Base-by-base conservation (phyloP, 2,888 invertebrate genomes). In the Sclerodermus sp. region DNA sequence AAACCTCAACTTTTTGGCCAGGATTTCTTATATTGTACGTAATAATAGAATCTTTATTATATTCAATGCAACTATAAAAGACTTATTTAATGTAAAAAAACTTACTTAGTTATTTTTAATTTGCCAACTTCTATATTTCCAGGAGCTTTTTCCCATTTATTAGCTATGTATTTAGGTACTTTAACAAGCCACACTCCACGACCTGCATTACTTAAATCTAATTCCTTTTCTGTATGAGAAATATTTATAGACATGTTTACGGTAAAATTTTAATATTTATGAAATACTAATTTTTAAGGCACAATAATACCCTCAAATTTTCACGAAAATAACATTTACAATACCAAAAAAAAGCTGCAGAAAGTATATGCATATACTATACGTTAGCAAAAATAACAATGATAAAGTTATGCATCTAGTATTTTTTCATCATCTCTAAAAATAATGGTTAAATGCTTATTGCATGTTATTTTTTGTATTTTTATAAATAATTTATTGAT, bases 131-230 rank as follows among this genome's bases (percentile, higher is more conserved):
- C 95, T 70, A 92, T 87, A 72, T 91, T 91, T 38, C 91, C 90
- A n/a, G 90, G 86, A 8, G 93, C 88, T 75, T 91, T 93, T 73
- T 93, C 91, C 97, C 97, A 97, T 82, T 91, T 89, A 68, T 91
- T 92, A 4, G 96, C 92, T 64, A 97, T 89, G 78, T 97, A 97
- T 81, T 97, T 97, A 1, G 97, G 97, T 9, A 90, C 90, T 81
- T 97, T 97, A 0, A 97, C 97, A 6, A 97, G 83, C 97, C 97
- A 97, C 10, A 97, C 93, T 52, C 96, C 96, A 67, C 96, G 84
- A 14, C 89, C 89, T 14, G 93, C 90, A 76, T 94, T 93, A 14
- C 91, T 89, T 45, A 94, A 82, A 81, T 96, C 96, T 57, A 96
- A 82, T 77, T 91, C 91, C 58, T 87, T 85, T 71, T 91, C 91